Percentiles rank a stretch among this genome's conserved stretches.
phyloP scores from a whole-genome alignment of 1,140 invertebrate species.

The Drosophila carrolli region DNA sequence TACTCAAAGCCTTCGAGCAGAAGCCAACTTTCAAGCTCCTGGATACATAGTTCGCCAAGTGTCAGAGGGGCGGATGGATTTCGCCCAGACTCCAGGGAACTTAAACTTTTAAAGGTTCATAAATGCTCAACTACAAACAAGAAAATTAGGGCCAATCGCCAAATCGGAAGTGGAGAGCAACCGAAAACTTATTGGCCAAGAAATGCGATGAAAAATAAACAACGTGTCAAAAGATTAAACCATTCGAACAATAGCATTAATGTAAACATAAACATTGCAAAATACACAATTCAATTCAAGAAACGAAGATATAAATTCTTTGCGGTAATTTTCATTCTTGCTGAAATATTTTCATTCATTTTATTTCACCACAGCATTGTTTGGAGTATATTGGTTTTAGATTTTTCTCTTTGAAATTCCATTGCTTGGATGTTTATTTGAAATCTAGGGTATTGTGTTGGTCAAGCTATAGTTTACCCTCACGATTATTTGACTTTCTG shows the following conservation, averaged over 20 bases:
- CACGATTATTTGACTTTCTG: conserved; percentile 4
- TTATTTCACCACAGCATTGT: not conserved
- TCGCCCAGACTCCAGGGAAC: conserved; percentile 15
- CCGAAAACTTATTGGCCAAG: not conserved
- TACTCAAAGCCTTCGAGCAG: conserved; percentile 58
- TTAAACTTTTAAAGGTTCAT: conserved; percentile 52
- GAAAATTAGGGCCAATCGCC: conserved; percentile 28
- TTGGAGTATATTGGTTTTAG: not conserved
- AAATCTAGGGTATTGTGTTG: not conserved
- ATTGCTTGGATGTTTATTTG: not conserved
- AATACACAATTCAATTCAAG: not conserved
- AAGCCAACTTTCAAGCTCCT: conserved; percentile 49
- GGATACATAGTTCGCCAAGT: conserved; percentile 31
- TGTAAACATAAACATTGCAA: conserved; percentile 27
- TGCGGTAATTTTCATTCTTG: not conserved
- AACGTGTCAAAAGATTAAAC: conserved; percentile 24
- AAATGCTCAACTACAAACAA: conserved; percentile 35
- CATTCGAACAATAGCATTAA: conserved; percentile 30
- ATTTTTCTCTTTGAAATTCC: not conserved
- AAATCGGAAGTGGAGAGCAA: conserved; percentile 24
- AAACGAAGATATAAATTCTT: conserved; percentile 9
- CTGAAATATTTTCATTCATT: conserved; percentile 6
- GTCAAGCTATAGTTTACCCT: not conserved
- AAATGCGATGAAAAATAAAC: conserved; percentile 14
- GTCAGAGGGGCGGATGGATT: conserved; percentile 1